Percentiles rank a stretch among this genome's conserved stretches.
Conservation (phyloP, 2,888 invertebrate species). For the Cheilosia pagana region DNA sequence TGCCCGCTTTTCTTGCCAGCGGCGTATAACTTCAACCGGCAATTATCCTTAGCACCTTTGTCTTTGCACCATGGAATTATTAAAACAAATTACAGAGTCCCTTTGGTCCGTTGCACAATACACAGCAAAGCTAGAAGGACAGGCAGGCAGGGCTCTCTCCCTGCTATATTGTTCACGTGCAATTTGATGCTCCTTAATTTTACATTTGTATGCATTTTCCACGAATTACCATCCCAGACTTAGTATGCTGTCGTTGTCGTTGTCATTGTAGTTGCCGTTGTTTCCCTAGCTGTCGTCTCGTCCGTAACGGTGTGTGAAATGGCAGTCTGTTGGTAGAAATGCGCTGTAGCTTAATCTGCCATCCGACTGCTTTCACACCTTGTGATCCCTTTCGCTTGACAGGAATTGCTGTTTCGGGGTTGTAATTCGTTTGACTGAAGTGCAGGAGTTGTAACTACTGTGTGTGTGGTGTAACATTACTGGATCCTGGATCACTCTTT, state of each 20-base stretch:
- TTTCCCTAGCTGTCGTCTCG: slow-evolving; percentile 15
- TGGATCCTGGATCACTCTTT: neutral
- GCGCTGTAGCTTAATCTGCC: slow-evolving; percentile 20
- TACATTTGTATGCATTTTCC: slow-evolving; percentile 58
- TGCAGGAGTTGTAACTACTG: neutral
- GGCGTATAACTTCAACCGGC: slow-evolving; percentile 35
- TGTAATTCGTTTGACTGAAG: slow-evolving; percentile 11
- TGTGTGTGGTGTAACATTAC: neutral
- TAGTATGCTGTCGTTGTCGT: slow-evolving; percentile 18
- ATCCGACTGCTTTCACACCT: slow-evolving; percentile 15
- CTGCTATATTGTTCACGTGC: slow-evolving; percentile 49
- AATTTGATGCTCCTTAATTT: slow-evolving; percentile 56
- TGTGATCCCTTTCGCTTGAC: slow-evolving; percentile 9
- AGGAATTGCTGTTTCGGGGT: neutral
- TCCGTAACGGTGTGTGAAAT: slow-evolving; percentile 54
- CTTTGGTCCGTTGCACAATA: slow-evolving; percentile 21
- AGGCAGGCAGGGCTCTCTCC: neutral
- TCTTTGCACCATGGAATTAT: slow-evolving; percentile 37
- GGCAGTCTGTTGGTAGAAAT: slow-evolving; percentile 35
- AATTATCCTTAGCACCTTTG: slow-evolving; percentile 51
- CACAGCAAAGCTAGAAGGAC: neutral
- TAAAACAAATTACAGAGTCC: slow-evolving; percentile 54
- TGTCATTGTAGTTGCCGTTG: neutral
- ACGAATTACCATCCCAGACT: slow-evolving; percentile 27
- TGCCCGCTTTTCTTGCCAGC: neutral